Base-by-base conservation (phyloP, 2,888 invertebrate species). In the Choreutis nemorana region DNA sequence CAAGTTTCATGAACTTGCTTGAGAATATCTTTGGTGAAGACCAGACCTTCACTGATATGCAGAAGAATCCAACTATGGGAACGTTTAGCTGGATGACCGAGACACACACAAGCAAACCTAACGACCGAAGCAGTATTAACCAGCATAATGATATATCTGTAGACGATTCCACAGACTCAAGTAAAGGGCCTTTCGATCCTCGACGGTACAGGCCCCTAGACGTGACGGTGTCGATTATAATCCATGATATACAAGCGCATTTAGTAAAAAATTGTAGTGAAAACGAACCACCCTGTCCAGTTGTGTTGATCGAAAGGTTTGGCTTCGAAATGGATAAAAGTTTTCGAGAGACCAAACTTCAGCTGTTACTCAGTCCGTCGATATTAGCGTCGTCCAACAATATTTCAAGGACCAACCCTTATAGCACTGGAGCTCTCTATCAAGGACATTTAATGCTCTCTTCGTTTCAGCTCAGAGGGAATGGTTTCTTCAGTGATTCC, bases 21-120 rank as follows among this genome's bases (percentile, higher is more conserved):
- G 97, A 99, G 73, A 98, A 98, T 55, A 94, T 98, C 42, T 95
- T 99, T 60, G 98, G 98, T 0, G 96, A 95, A 65, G 93, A 96
- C 75, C 97, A 98, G 68, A 84, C 83, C 13, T 96, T 96, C 53
- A 92, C 92, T 1, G 96, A 97, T 49, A 95, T 96, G 90, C 91
- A 91, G 45, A 86, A 87, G 42, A 68, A 73, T 18, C 77, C 83
- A 1, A 81, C 70, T 3, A 58, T 71, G 16, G 72, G 72, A 9
- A 55, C 64, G 0, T 70, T 62, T 33, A 56, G 48, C 35, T 68
- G 72, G 65, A 62, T 71, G 28, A 60, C 64, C 29, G 81, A 5
- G 8, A 15, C 79, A 20, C 64, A 58, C 22, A 40, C 50, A n/a
- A 46, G 63, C 0, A 78, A 77, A 44, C 8, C 56, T 4, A 67